Evolutionary conservation across 2,113 vertebrate species (phyloP), one percentile per base, ranked within the genome.

Genomic region (Carlito syrichta): DNA sequence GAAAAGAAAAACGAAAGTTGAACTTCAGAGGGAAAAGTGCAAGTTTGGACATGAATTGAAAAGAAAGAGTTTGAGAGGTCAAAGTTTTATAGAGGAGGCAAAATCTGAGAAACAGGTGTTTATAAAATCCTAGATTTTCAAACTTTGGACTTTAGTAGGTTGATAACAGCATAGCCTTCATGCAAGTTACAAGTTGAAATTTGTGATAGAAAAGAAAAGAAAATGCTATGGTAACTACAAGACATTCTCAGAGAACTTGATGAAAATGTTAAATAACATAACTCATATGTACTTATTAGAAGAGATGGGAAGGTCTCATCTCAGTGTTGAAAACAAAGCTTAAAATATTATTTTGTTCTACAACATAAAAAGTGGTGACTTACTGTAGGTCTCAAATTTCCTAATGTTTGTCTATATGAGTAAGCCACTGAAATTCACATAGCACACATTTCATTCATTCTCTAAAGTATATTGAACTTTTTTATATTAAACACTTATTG

Each of bases 1-100:
- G 9, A 54, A 84, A 96, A 94, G 40, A 8, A 89, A 96, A 87
- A 81, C 69, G 40, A 71, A 52, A 84, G 81, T 60, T 89, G 19
- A 20, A 23, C 8, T 86, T 89, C 32, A 95, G n/a, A 66, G 38
- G 84, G 23, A 92, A 9, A 56, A 77, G 13, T 60, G 91, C 40
- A 23, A 12, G 54, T 94, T 62, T 93, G 40, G 45, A 20, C 38
- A 85, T 54, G 62, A 73, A 73, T 48, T 48, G 22, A 93, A 77
- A 30, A 66, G 43, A 81, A 82, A 35, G 58, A 1, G 6, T 69
- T 63, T 43, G 82, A 82, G 20, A 82, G 62, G 22, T 62, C 63
- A 77, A 13, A 81, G 71, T 52, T 45, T 8, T 56, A 40, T 11
- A 83, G 73, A 92, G 27, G 8, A 86, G 9, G 20, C 3, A 68